Base-by-base conservation (phyloP, 92 coral and sea anemone genomes). In the Bergia puertoricense region DNA sequence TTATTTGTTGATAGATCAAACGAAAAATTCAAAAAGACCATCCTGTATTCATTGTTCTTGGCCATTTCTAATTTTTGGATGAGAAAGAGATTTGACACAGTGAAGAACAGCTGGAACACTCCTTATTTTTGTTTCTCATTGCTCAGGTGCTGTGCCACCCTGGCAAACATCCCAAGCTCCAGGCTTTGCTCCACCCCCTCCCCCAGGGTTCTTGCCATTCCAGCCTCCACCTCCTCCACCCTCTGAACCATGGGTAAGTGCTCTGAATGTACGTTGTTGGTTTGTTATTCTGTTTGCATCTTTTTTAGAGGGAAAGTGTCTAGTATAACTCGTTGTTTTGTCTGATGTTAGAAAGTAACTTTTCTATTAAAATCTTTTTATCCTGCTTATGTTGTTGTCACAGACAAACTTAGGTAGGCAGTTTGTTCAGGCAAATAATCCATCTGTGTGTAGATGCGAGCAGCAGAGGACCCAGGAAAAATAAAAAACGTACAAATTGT, bases 151-250 rank as follows among this genome's bases (percentile, higher is more conserved):
- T 65, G 92, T 92, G 8, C 94, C 98, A 36, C 98, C 98, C 41
- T 95, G 98, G 96, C 98, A 94, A 62, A 86, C 91, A 59, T 89
- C 73, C 57, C 98, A 91, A 77, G 93, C 89, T 15, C 94, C 94
- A 16, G 96, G 96, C 40, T 95, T 90, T 90, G 91, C 65, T 22
- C 95, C 93, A 80, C 98, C 94, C 18, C 98, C 98, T 43, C 96
- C 98, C 65, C 96, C 94, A 46, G 92, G 92, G 72, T 95, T 91
- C 82, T 76, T 90, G 66, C 93, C 94, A 79, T 95, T 95, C 62
- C 96, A 93, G 77, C 96, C 96, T 14, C 95, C 97, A 8, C 97
- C 97, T 20, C 97, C 97, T 20, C 92, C 95, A 16, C 98, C 98
- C 23, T 94, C 98, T 72, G 90, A 88, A 44, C 98, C 95, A 65